Conservation (phyloP, 1,140 invertebrate species). For the Parapsyche elsis region DNA sequence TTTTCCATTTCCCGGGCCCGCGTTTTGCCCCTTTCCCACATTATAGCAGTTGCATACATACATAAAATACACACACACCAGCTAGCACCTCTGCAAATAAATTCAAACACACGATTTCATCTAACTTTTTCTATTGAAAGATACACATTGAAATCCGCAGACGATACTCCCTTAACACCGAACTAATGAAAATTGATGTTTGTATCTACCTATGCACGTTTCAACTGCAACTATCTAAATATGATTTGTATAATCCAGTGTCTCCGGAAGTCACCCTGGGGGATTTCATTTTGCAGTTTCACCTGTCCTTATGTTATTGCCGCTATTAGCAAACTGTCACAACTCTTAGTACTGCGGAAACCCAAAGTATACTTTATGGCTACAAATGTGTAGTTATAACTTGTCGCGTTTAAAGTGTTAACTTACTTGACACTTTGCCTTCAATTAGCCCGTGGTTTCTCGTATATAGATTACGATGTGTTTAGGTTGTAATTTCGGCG, state of each 20-base stretch:
- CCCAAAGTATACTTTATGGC: neutral
- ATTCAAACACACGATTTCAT: no score
- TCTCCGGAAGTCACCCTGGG: constrained; percentile 26
- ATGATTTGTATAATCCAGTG: constrained; percentile 21
- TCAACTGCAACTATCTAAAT: neutral
- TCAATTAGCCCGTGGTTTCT: no score
- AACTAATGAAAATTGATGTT: neutral
- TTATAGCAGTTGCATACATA: constrained; percentile 49
- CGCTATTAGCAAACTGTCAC: constrained; percentile 55
- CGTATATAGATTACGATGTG: no score
- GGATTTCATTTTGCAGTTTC: constrained; percentile 50
- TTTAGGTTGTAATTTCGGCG: no score
- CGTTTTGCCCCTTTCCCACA: constrained; percentile 45
- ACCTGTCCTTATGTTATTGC: constrained; percentile 55
- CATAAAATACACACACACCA: neutral
- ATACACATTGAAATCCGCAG: no score
- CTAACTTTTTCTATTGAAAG: no score
- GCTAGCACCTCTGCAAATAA: neutral
- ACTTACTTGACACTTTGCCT: neutral
- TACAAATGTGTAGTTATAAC: no score
- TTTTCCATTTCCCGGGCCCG: constrained; percentile 50
- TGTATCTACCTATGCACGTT: neutral
- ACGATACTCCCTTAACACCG: no score
- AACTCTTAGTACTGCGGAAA: constrained; percentile 36
- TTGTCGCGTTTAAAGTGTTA: no score